These are phyloP conservation scores for Copidosoma floridanum DNA, from an alignment of 1,140 invertebrate genomes.

Conservation along the genomic window DNA sequence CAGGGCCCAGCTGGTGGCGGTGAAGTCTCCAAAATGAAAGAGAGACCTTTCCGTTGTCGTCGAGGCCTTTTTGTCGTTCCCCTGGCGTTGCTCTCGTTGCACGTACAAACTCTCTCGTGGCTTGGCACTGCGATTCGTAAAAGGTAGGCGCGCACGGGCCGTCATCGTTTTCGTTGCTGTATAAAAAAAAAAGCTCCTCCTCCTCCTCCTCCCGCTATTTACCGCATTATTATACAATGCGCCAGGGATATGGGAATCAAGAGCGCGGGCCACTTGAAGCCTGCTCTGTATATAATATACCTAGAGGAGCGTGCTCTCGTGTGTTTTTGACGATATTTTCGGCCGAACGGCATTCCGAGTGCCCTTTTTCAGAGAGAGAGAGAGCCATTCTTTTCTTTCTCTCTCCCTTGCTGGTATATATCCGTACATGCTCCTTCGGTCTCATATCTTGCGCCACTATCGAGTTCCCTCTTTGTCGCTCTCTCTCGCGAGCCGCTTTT, in stretches of 20 bases:
- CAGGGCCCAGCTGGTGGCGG: no score
- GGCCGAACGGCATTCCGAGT: neutral
- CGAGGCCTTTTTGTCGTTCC: constrained; percentile 3
- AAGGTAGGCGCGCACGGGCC: neutral
- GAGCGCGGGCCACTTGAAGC: neutral
- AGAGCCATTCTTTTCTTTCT: neutral
- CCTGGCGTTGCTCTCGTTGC: no score
- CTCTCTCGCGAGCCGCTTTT: no score
- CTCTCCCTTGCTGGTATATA: neutral
- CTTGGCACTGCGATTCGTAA: neutral
- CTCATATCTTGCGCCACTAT: neutral
- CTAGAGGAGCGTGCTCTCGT: no score
- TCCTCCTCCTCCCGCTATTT: no score
- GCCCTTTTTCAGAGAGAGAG: neutral
- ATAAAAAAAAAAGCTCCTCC: neutral
- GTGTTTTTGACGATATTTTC: constrained; percentile 2
- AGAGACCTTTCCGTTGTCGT: no score
- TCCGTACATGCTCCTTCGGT: neutral
- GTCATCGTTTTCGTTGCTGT: neutral
- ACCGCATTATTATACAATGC: no score
- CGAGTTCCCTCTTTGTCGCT: neutral
- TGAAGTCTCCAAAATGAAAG: no score
- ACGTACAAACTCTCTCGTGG: no score
- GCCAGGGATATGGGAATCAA: constrained; percentile 1
- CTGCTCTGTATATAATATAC: no score